Conservation (phyloP, 2,888 invertebrate genomes). For the Leuctra nigra region DNA sequence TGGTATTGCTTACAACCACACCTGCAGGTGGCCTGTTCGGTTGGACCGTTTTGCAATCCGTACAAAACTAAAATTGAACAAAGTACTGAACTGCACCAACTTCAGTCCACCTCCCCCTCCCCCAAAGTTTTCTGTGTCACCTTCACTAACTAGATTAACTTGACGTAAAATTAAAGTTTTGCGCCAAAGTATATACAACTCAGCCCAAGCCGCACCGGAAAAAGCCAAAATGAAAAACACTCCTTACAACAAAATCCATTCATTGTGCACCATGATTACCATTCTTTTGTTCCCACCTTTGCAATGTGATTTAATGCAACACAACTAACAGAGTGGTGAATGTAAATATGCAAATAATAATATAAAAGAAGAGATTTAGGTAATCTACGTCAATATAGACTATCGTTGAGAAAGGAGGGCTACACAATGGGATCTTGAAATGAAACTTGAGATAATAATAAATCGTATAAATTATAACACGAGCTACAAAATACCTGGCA, state of each 20-base stretch:
- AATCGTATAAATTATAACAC: too few relatives aligned
- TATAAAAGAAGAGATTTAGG: not conserved
- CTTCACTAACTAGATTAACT: conserved; percentile 4
- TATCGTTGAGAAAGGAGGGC: not conserved
- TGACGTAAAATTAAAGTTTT: conserved; percentile 5
- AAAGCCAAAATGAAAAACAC: not conserved
- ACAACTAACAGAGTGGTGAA: not conserved
- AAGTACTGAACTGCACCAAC: not conserved
- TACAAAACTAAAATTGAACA: not conserved
- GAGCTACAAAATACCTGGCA: too few relatives aligned
- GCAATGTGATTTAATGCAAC: not conserved
- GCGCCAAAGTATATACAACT: conserved; percentile 1
- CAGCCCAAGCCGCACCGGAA: not conserved
- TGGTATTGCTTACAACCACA: too few relatives aligned
- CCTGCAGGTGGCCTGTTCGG: too few relatives aligned
- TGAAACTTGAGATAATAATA: conserved; percentile 13
- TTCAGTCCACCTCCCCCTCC: not conserved
- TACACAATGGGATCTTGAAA: not conserved
- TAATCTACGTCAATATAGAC: not conserved
- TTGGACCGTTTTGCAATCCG: too few relatives aligned
- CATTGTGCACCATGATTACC: conserved; percentile 13
- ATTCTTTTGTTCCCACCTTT: conserved; percentile 10
- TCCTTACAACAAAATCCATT: not conserved
- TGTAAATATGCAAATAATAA: not conserved
- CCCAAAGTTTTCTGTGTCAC: conserved; percentile 7